A percentile compares a stretch with the other conserved stretches of the same genome.
phyloP scores from a whole-genome alignment of 1,140 invertebrate genomes.

The Pectinophora gossypiella region DNA sequence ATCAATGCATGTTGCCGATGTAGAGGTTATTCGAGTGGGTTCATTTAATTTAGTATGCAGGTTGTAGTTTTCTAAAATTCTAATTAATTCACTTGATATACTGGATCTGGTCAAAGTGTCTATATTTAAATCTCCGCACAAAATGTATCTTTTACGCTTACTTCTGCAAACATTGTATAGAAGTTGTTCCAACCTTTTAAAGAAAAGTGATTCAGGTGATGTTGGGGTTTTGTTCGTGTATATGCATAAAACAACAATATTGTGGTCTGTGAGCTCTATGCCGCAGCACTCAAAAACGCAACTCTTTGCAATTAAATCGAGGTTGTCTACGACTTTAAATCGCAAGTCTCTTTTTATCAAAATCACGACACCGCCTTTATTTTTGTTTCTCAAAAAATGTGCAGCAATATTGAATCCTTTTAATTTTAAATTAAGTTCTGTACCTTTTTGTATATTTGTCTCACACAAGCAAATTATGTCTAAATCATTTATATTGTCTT shows the following conservation, averaged over 20 bases:
- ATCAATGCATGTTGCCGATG: too few species aligned
- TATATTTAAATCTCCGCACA: conserved; percentile 5
- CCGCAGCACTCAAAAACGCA: conserved; percentile 2
- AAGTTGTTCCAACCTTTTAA: not conserved
- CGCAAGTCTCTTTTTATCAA: not conserved
- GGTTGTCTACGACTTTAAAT: not conserved
- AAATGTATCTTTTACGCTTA: not conserved
- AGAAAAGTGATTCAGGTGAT: not conserved
- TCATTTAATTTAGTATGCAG: not conserved
- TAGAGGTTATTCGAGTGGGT: not conserved
- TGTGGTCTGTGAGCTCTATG: not conserved
- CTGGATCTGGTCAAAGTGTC: not conserved
- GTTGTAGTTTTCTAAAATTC: not conserved
- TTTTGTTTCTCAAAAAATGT: not conserved
- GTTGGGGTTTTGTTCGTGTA: conserved; percentile 6
- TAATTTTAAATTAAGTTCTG: not conserved
- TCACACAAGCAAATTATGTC: not conserved
- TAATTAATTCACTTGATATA: not conserved
- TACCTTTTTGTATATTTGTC: not conserved
- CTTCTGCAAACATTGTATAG: not conserved
- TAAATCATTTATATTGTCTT: not conserved
- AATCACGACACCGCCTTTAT: not conserved
- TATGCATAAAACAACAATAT: not conserved
- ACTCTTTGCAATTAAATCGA: not conserved
- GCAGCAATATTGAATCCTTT: not conserved